Percentiles rank a stretch among this genome's conserved stretches.
phyloP scores from a whole-genome alignment of 2,888 invertebrate genomes.

The Ochlodes sylvanus region DNA sequence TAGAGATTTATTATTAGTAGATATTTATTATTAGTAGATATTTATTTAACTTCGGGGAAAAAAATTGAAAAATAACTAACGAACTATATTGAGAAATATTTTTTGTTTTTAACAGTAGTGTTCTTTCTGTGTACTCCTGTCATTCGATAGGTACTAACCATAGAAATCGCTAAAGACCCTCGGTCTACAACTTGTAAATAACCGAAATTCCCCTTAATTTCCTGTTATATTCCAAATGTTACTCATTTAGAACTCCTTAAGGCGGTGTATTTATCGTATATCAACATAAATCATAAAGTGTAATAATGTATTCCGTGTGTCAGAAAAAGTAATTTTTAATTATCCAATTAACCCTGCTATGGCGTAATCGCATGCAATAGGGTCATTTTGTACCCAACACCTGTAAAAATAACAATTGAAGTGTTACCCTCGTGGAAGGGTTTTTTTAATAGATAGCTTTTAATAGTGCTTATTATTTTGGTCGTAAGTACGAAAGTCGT shows the following conservation, averaged over 20 bases:
- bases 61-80: too few relatives aligned
- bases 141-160: too few relatives aligned
- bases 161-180: too few relatives aligned
- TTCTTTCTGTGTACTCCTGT: too few relatives aligned
- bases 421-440: slow-evolving; percentile 22
- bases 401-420: slow-evolving; percentile 23
- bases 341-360: slow-evolving; percentile 40
- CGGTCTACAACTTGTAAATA: too few relatives aligned
- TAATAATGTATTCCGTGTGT: slow-evolving; percentile 16
- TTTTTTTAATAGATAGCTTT: slow-evolving; percentile 25
- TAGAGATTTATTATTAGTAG: too few relatives aligned
- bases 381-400: slow-evolving; percentile 34
- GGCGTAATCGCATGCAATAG: slow-evolving; percentile 40
- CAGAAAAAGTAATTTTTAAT: slow-evolving; percentile 39
- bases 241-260: slow-evolving; percentile 2
- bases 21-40: too few relatives aligned
- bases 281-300: slow-evolving; percentile 5
- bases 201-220: not conserved
- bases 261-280: not conserved
- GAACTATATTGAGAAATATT: too few relatives aligned
- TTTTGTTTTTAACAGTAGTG: too few relatives aligned
- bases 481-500: slow-evolving; percentile 25
- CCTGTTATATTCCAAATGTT: not conserved
- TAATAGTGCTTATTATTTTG: slow-evolving; percentile 29
- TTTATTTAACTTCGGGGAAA: too few relatives aligned